Percentiles rank a stretch among this genome's conserved stretches.
Evolutionary conservation across 2,888 invertebrate species (phyloP).

Genomic region (Nephrotoma appendiculata): DNA sequence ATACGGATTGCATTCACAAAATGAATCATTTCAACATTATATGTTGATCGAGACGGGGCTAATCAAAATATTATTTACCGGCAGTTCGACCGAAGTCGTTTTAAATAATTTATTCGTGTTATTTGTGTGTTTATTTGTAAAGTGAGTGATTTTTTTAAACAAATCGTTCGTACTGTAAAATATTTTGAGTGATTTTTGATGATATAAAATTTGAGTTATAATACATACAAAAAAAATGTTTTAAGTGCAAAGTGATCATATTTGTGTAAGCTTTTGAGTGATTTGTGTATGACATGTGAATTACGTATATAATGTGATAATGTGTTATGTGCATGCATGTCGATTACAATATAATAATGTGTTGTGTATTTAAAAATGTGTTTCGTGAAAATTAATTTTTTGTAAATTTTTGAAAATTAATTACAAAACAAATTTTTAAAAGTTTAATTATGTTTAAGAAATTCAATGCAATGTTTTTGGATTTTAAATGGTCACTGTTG

Average conservation of each 20-base stretch:
- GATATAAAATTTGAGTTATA: background rate
- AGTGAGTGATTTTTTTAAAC: too few relatives aligned
- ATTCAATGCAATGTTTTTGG: background rate
- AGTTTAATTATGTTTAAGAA: background rate
- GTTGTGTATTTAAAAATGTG: background rate
- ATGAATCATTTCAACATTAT: background rate
- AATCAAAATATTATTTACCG: background rate
- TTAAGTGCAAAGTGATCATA: background rate
- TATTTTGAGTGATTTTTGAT: background rate
- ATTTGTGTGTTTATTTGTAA: background rate
- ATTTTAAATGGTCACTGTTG: background rate
- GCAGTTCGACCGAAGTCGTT: background rate
- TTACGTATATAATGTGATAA: background rate
- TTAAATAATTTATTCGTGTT: background rate
- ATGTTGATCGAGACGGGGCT: background rate
- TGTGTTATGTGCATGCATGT: background rate
- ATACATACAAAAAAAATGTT: background rate
- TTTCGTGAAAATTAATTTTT: background rate
- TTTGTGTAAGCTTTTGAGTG: background rate
- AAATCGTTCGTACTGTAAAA: too few relatives aligned
- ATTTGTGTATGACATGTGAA: background rate
- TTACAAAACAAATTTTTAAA: background rate
- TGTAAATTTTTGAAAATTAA: background rate
- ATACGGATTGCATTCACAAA: background rate
- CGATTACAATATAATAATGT: background rate